These are phyloP conservation scores for Metopolophium dirhodum DNA, from an alignment of 1,140 invertebrate species.

Conservation along the genomic window DNA sequence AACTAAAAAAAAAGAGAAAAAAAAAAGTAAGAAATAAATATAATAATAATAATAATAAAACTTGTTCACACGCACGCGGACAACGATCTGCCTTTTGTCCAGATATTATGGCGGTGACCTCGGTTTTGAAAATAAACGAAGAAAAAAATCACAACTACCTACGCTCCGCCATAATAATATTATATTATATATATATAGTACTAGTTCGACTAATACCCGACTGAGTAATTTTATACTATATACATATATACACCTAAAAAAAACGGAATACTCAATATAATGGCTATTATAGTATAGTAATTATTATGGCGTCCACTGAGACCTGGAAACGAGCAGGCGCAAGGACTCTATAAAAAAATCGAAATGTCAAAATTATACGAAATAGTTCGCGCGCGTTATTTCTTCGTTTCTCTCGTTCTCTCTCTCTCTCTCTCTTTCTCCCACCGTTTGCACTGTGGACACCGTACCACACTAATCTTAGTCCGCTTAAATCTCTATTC, in stretches of 20 bases:
- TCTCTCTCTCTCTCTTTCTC: too few relatives aligned
- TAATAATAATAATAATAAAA: neutral
- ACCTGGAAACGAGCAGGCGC: neutral
- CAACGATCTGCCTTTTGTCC: constrained; percentile 47
- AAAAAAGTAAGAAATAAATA: neutral
- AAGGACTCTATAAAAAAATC: neutral
- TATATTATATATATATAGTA: neutral
- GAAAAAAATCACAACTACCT: constrained; percentile 9
- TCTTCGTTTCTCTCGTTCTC: too few relatives aligned
- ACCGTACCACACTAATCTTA: neutral
- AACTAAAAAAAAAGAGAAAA: neutral
- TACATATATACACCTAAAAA: neutral
- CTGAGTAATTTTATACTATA: neutral
- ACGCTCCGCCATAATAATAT: neutral
- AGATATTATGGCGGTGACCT: constrained; percentile 8
- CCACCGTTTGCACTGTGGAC: neutral
- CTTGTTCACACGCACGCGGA: constrained; percentile 29
- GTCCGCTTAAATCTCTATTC: neutral
- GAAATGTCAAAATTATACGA: neutral
- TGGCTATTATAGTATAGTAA: neutral
- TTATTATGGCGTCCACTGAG: neutral
- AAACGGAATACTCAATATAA: neutral
- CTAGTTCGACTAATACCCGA: neutral
- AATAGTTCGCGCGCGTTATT: neutral
- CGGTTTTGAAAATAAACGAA: constrained; percentile 5